These are phyloP conservation scores for Chromis chromis DNA, from an alignment of 2,797 vertebrate species.

Conservation along the genomic window DNA sequence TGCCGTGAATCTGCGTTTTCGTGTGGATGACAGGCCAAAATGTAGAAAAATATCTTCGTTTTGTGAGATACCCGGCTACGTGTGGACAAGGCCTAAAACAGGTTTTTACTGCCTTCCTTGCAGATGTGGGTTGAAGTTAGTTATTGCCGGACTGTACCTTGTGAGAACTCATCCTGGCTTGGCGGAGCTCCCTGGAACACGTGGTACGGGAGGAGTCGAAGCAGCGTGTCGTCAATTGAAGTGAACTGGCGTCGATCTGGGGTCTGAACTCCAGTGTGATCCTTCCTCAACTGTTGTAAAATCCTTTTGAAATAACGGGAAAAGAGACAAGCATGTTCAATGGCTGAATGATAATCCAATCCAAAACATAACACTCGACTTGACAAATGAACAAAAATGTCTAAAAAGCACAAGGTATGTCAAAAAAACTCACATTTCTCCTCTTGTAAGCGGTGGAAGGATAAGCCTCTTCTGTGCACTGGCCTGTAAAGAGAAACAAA, in stretches of 20 bases:
- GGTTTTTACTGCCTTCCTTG: no score
- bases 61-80: no score
- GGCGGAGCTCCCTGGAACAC: conserved; percentile 93
- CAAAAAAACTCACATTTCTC: conserved; percentile 90
- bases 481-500: conserved; percentile 50
- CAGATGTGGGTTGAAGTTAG: background rate
- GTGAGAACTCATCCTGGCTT: conserved; percentile 90
- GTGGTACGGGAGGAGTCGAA: conserved; percentile 94
- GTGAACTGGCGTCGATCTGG: conserved; percentile 88
- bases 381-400: background rate
- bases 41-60: no score
- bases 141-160: conserved; percentile 80
- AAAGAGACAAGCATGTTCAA: background rate
- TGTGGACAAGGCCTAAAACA: no score
- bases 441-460: conserved; percentile 91
- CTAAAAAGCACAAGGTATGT: background rate
- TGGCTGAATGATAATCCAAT: background rate
- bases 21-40: no score
- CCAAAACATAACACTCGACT: background rate
- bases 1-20: no score
- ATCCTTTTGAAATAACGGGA: conserved; percentile 80
- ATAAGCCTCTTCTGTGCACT: conserved; percentile 90
- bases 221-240: conserved; percentile 89
- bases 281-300: conserved; percentile 90
- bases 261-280: conserved; percentile 88